Base-by-base conservation (phyloP, 1,140 invertebrate species). In the Oreohelix idahoensis region DNA sequence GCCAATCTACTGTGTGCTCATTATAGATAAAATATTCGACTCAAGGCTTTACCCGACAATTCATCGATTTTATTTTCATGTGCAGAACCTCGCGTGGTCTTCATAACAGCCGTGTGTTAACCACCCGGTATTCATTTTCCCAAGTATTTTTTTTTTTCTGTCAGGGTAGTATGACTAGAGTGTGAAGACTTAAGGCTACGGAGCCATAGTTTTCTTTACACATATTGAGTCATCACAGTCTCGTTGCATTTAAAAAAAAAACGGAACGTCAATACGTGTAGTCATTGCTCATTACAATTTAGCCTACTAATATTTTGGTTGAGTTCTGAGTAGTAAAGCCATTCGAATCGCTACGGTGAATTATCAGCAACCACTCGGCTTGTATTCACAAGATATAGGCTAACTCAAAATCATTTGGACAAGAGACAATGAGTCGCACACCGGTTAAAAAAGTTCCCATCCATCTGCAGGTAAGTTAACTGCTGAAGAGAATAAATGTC, bases 381-480 rank as follows among this genome's bases (percentile, higher is more conserved):
- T 45, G 42, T 8, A 15, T 45, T 8, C 42, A 45, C 15, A 45
- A 45, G 5, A 8, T 15, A 45, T 15, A 45, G 42, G 42, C 15
- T 45, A 15, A 45, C 42, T 45, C 5, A 45, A 45, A 45, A 8
- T 45, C 5, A 45, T 8, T 45, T n/a, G 45, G 17, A 23, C 53
- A 58, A 58, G 53, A 58, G 53, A 58, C 42, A 45, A 87, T 81
- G 79, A 87, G 83, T 70, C 83, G 88, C 58, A 94, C 94, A 80
- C 95, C 96, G 83, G 96, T 97, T 85, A 98, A 97, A 93, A 98
- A 98, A 93, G 96, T 98, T 74, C 97, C 97, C 51, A 97, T 98
- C 92, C 97, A 98, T 93, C 94, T 98, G 89, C 97, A 98, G 95
- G 96, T 97, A 93, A 93, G 94, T 10, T 11, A 49, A 17, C 45